Evolutionary conservation across 2,797 vertebrate genomes (phyloP).

Genomic region (Sebastes goodei): DNA sequence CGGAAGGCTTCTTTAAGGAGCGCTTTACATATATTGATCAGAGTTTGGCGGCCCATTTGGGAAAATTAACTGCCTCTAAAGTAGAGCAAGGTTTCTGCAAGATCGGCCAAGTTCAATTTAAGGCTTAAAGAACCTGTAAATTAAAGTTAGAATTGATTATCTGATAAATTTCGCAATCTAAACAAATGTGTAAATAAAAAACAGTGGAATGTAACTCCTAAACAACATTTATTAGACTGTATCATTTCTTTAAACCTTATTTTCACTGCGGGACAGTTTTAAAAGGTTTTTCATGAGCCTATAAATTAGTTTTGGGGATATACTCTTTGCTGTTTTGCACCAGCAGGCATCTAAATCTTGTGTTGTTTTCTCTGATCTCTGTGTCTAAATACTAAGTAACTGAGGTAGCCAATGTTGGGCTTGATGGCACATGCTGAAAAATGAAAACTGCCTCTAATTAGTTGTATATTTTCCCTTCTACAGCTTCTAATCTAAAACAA

Average conservation of each 20-base stretch:
- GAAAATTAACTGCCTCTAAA: slow-evolving; percentile 59
- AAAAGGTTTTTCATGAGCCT: background rate
- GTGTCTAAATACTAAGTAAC: background rate
- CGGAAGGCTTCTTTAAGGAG: slow-evolving; percentile 39
- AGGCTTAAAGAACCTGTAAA: slow-evolving; percentile 24
- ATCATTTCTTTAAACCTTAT: background rate
- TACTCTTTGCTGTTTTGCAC: background rate
- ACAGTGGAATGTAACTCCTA: background rate
- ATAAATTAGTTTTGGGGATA: background rate
- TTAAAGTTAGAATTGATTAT: slow-evolving; percentile 29
- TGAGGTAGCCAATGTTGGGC: background rate
- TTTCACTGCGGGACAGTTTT: background rate
- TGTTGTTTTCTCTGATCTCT: background rate
- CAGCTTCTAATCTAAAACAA: background rate
- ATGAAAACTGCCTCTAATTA: slow-evolving; percentile 14
- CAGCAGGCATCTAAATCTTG: background rate
- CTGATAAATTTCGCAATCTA: slow-evolving; percentile 6
- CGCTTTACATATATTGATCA: slow-evolving; percentile 66
- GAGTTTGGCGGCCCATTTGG: slow-evolving; percentile 6
- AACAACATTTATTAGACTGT: background rate
- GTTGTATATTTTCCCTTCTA: background rate
- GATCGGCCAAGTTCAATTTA: slow-evolving; percentile 29
- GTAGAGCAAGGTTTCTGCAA: slow-evolving; percentile 12
- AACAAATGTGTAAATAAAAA: slow-evolving; percentile 31
- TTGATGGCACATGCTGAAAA: slow-evolving; percentile 33